Evolutionary conservation across 2,113 vertebrate genomes (phyloP).

Genomic region (Urocolius indicus): DNA sequence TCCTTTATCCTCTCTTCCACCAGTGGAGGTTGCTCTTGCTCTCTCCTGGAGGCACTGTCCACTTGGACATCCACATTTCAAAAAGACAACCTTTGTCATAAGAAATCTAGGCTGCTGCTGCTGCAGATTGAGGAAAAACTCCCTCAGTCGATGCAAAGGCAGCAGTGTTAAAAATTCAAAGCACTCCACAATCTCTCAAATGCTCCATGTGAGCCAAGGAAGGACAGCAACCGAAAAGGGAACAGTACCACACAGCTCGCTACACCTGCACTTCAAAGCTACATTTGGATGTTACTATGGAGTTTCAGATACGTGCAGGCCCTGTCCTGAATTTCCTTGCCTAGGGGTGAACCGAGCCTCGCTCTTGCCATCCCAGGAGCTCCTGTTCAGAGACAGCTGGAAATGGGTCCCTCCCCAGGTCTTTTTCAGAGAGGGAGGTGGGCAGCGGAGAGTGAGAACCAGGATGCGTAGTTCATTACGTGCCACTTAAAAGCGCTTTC

Average conservation of each 20-base stretch:
- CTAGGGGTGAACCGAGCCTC: background rate
- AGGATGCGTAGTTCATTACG: background rate
- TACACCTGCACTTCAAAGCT: background rate
- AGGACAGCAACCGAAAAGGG: background rate
- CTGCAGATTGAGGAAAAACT: background rate
- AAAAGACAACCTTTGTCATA: background rate
- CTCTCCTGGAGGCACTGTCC: background rate
- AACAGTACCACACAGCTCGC: background rate
- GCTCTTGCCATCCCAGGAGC: background rate
- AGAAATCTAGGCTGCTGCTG: background rate
- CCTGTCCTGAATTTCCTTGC: background rate
- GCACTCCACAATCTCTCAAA: rapidly evolving
- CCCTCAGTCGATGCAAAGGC: background rate
- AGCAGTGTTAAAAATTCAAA: background rate
- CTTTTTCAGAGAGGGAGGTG: background rate
- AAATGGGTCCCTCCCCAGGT: background rate
- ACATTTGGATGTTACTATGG: background rate
- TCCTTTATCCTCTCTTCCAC: background rate
- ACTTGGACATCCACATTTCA: background rate
- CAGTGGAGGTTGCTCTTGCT: background rate
- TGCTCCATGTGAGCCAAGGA: background rate
- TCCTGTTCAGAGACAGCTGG: background rate
- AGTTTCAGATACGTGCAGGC: background rate
- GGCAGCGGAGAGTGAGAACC: background rate
- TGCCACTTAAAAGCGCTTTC: background rate